Evolutionary conservation across 2,888 invertebrate species (phyloP).

Genomic region (Megamerina dolium): DNA sequence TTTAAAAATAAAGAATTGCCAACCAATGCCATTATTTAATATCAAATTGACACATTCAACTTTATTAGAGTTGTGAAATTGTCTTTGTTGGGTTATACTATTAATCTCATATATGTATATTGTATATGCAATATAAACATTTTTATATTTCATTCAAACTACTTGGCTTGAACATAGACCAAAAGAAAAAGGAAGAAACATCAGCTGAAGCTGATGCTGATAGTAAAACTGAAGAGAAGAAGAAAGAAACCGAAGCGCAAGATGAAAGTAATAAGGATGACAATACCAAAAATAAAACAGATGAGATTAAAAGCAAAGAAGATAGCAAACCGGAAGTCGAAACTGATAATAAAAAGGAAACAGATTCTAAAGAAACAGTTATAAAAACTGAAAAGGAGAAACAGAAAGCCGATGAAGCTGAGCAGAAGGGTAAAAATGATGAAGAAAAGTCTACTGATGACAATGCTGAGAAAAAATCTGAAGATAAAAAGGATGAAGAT

Average conservation of each 20-base stretch:
- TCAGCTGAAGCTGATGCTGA: conserved; percentile 1
- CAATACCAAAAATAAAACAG: conserved; percentile 4
- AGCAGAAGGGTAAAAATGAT: conserved; percentile 1
- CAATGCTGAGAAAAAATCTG: background rate
- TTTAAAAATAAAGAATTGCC: no score
- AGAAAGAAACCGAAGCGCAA: conserved; percentile 9
- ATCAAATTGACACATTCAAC: no score
- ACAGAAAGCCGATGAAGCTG: conserved; percentile 1
- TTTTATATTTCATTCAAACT: no score
- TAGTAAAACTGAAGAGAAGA: background rate
- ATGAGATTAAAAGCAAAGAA: background rate
- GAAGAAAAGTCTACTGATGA: conserved; percentile 1
- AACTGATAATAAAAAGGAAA: conserved; percentile 3
- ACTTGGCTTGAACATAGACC: no score
- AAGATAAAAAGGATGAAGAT: conserved; percentile 9
- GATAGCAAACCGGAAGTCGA: conserved; percentile 1
- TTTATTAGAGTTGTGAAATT: no score
- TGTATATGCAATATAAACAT: no score
- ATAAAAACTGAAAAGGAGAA: no score
- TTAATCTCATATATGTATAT: no score
- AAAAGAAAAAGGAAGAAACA: conserved; percentile 2
- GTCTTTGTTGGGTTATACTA: no score
- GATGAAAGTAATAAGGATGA: conserved; percentile 8
- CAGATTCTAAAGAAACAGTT: no score
- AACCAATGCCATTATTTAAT: no score